Percentiles rank a stretch among this genome's conserved stretches.
These are phyloP conservation scores for Alaudala cheleensis DNA, from an alignment of 2,113 vertebrate genomes.

Conservation along the genomic window DNA sequence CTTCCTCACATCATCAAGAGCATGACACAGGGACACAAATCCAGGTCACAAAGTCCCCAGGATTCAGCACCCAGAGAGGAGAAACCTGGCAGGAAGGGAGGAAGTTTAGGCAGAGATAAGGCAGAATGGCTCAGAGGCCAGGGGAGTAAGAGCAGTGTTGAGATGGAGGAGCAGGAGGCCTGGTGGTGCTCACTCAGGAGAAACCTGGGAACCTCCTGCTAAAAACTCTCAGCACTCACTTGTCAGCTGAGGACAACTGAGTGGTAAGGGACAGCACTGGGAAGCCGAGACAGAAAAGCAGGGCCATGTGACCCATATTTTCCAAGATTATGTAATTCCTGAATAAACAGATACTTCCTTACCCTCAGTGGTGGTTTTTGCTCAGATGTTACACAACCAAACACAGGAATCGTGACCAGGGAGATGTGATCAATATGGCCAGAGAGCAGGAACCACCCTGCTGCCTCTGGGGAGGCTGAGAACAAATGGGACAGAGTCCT, in stretches of 20 bases:
- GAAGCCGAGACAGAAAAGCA: not conserved
- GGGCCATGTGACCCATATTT: not conserved
- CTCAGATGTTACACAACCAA: not conserved
- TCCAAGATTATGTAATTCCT: not conserved
- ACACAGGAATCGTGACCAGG: not conserved
- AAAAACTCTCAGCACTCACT: not conserved
- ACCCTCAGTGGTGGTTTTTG: not conserved
- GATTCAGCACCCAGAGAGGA: not conserved
- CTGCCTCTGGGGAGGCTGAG: not conserved
- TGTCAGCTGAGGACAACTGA: not conserved
- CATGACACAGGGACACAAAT: rapidly evolving
- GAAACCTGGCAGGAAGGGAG: not conserved
- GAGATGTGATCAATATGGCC: not conserved
- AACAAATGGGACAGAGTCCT: not conserved
- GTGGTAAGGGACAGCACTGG: rapidly evolving
- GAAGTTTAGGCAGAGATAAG: not conserved
- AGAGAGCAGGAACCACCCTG: not conserved
- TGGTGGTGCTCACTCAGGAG: rapidly evolving
- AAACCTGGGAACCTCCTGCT: rapidly evolving
- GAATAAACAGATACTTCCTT: slow-evolving; percentile 30
- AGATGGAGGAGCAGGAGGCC: not conserved
- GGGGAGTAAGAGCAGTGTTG: not conserved
- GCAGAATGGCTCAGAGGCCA: not conserved
- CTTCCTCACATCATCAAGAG: not conserved
- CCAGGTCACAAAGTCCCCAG: not conserved